Evolutionary conservation across 2,113 vertebrate genomes (phyloP), one percentile per base, ranked within the genome.

Genomic region (Pollachius pollachius): DNA sequence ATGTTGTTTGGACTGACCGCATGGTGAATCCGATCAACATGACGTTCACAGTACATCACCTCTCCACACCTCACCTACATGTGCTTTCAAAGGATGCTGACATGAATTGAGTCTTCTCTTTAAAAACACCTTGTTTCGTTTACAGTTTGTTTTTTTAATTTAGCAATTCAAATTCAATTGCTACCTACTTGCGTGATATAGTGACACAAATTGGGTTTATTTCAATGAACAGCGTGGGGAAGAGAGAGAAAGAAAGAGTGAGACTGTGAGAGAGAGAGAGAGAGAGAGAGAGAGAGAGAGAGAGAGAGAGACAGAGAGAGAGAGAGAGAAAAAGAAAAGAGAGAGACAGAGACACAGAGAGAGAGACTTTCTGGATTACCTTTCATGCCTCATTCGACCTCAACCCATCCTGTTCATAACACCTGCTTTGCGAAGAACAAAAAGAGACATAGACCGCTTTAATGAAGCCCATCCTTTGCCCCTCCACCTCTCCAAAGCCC

Each of bases 31-130:
- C 61, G 52, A 62, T 25, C 6, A 56, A 64, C 67, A 19, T 48
- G 75, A 63, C 81, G 67, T 78, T 74, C 67, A 74, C 80, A 48
- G 60, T 41, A 70, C 62, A 74, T 80, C 76, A 74, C 64, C 70
- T 64, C 21, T 37, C 74, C 65, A 71, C 61, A 52, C 5, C 23
- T 25, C 60, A 62, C 21, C 23, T 15, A 25, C 5, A 11, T 65
- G 61, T 71, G 63, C 5, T 72, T 73, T 71, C 41, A 58, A 74
- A 56, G 16, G 30, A 23, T 23, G 23, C 23, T 23, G 1, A 23
- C 23, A 23, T 23, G 23, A 23, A 23, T 23, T 23, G 23, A 23
- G 3, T 61, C 66, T 67, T 4, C 1, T 4, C n/a, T 15, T 5
- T 13, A 65, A 58, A 17, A 17, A 58, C 18, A 60, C 5, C 12